phyloP scores from a whole-genome alignment of 2,888 invertebrate species.

The Acleris emargana region DNA sequence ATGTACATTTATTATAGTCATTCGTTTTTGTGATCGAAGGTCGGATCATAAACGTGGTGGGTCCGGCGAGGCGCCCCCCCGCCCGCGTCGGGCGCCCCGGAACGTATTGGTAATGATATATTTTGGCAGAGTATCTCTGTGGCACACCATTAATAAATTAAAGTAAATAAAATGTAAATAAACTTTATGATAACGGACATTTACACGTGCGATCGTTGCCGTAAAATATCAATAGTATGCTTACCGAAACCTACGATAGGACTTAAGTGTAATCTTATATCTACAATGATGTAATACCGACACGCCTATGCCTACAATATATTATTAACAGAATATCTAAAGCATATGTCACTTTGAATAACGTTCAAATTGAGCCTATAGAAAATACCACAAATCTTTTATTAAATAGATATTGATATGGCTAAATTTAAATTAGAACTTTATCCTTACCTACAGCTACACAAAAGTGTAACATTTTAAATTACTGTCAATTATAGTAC shows the following conservation, averaged over 20 bases:
- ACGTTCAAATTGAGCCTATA: constrained; percentile 84
- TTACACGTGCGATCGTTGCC: constrained; percentile 81
- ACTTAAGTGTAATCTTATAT: constrained; percentile 70
- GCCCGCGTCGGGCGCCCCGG: constrained; percentile 53
- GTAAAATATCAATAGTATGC: constrained; percentile 79
- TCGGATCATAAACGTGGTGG: constrained; percentile 28
- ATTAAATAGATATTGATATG: constrained; percentile 85
- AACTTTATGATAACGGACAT: constrained; percentile 80
- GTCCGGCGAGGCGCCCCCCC: constrained; percentile 14
- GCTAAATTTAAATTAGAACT: constrained; percentile 84
- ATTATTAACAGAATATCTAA: constrained; percentile 84
- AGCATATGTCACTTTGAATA: constrained; percentile 84
- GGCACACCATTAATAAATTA: constrained; percentile 84
- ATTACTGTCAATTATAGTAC: constrained; percentile 83
- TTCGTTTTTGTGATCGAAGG: constrained; percentile 56
- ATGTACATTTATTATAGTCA: constrained; percentile 63
- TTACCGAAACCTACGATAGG: constrained; percentile 74
- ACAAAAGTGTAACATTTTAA: constrained; percentile 83
- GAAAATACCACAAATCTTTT: constrained; percentile 84
- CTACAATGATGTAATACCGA: constrained; percentile 80
- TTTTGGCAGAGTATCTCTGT: constrained; percentile 84
- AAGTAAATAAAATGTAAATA: constrained; percentile 83
- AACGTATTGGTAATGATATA: constrained; percentile 79
- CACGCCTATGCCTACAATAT: constrained; percentile 80
- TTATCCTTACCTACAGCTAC: constrained; percentile 79